Evolutionary conservation across 2,888 invertebrate genomes (phyloP).

Genomic region (Pycnomerus fuliginosus): DNA sequence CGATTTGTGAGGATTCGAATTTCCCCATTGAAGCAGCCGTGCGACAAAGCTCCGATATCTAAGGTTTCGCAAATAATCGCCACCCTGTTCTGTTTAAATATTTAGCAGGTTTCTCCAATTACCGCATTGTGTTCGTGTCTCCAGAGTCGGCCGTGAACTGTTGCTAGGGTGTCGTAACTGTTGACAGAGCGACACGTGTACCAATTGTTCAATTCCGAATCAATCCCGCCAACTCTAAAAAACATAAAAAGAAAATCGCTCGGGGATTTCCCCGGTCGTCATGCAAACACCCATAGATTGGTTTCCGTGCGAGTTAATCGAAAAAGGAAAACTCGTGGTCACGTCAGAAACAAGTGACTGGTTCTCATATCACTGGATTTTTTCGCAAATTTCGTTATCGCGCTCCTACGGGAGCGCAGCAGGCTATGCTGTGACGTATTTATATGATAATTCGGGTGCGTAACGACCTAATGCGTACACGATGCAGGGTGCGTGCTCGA

Average conservation of each 20-base stretch:
- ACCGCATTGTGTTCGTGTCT: constrained; percentile 29
- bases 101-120: constrained; percentile 41
- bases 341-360: constrained; percentile 23
- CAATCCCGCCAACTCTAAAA: constrained; percentile 1
- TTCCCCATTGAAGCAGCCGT: too few relatives aligned
- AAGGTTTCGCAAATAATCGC: constrained; percentile 20
- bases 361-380: constrained; percentile 14
- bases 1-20: too few relatives aligned
- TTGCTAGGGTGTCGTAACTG: constrained; percentile 9
- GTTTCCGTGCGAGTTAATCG: constrained; percentile 22
- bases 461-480: constrained; percentile 33
- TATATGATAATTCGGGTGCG: constrained; percentile 40
- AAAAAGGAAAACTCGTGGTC: constrained; percentile 24
- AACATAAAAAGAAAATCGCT: constrained; percentile 1
- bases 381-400: background rate
- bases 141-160: constrained; percentile 1
- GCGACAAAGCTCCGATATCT: too few relatives aligned
- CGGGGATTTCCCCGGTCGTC: constrained; percentile 12
- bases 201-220: constrained; percentile 8
- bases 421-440: constrained; percentile 36
- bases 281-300: constrained; percentile 20
- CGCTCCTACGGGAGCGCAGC: constrained; percentile 7
- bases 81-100: constrained; percentile 34
- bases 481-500: constrained; percentile 46
- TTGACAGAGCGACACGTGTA: constrained; percentile 16